Percentiles rank a stretch among this genome's conserved stretches.
Evolutionary conservation across 37 sponge, comb jelly and placozoan species (phyloP).

Genomic region (Oscarella lobularis): DNA sequence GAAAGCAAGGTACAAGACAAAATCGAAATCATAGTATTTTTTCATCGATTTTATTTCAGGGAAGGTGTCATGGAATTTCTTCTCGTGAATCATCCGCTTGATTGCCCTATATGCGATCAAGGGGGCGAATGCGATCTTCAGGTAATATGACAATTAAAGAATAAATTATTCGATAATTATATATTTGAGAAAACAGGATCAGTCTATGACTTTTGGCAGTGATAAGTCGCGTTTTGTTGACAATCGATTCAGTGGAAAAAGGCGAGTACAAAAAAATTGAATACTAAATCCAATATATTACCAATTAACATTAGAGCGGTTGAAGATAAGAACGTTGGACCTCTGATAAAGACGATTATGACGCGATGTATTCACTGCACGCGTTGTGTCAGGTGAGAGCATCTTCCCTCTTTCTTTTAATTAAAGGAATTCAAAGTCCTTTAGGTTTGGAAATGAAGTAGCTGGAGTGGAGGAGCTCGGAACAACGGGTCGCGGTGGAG

Average conservation of each 20-base stretch:
- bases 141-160: slow-evolving; percentile 9
- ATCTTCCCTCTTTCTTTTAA: neutral
- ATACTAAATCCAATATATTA: too few relatives aligned
- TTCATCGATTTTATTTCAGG: slow-evolving; percentile 14
- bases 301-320: slow-evolving; percentile 75
- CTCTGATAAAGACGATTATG: slow-evolving; percentile 97
- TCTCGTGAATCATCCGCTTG: slow-evolving; percentile 96
- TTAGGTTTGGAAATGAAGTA: slow-evolving; percentile 84
- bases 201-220: slow-evolving; percentile 95
- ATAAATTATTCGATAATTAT: neutral
- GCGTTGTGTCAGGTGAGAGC: slow-evolving; percentile 66
- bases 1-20: slow-evolving; percentile 53
- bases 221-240: slow-evolving; percentile 92
- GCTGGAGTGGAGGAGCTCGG: slow-evolving; percentile 95
- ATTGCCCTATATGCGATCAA: slow-evolving; percentile 98
- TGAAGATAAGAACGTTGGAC: slow-evolving; percentile 97
- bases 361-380: slow-evolving; percentile 98
- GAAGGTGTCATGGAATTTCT: slow-evolving; percentile 99
- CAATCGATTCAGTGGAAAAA: slow-evolving; percentile 70
- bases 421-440: too few relatives aligned
- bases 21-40: too few relatives aligned
- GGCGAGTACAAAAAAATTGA: slow-evolving; percentile 27
- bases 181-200: slow-evolving; percentile 76
- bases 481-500: slow-evolving; percentile 89
- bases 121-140: slow-evolving; percentile 98